Conservation (phyloP, 1,140 invertebrate genomes). For the Whitmania pigra region DNA sequence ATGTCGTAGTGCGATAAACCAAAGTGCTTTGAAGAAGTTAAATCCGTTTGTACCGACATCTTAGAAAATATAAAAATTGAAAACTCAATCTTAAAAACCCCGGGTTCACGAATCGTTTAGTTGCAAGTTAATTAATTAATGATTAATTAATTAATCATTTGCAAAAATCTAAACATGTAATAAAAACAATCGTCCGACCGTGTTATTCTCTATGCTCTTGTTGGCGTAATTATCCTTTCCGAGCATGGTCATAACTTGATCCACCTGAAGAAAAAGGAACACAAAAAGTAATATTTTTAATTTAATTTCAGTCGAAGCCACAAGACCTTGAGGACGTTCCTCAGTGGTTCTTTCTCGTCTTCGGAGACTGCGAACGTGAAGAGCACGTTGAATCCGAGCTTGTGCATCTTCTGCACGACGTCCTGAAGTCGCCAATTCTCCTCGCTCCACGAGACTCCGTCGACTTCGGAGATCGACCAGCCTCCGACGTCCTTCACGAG, state of each 20-base stretch:
- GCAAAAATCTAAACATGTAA: too few species aligned
- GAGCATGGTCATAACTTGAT: conserved; percentile 76
- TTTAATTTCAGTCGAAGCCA: conserved; percentile 26
- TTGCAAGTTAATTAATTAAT: too few species aligned
- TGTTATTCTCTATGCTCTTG: conserved; percentile 51
- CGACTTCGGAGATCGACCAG: conserved; percentile 55
- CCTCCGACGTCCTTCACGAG: conserved; percentile 55
- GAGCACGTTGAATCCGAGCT: conserved; percentile 56
- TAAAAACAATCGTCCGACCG: conserved; percentile 29
- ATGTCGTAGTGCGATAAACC: too few species aligned
- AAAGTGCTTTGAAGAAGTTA: too few species aligned
- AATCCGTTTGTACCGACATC: too few species aligned
- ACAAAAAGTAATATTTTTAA: conserved; percentile 10
- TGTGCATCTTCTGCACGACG: conserved; percentile 64
- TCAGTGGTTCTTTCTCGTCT: conserved; percentile 78
- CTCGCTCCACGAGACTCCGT: conserved; percentile 39
- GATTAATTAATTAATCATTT: too few species aligned
- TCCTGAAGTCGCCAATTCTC: conserved; percentile 62
- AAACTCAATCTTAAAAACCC: background rate
- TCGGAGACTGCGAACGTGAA: conserved; percentile 82
- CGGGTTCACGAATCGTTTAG: background rate
- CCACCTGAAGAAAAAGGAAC: conserved; percentile 53
- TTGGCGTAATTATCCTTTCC: conserved; percentile 80
- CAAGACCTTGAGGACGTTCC: conserved; percentile 67
- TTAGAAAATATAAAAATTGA: background rate